Base-by-base conservation (phyloP, 1,140 invertebrate genomes). In the Luehdorfia chinensis region DNA sequence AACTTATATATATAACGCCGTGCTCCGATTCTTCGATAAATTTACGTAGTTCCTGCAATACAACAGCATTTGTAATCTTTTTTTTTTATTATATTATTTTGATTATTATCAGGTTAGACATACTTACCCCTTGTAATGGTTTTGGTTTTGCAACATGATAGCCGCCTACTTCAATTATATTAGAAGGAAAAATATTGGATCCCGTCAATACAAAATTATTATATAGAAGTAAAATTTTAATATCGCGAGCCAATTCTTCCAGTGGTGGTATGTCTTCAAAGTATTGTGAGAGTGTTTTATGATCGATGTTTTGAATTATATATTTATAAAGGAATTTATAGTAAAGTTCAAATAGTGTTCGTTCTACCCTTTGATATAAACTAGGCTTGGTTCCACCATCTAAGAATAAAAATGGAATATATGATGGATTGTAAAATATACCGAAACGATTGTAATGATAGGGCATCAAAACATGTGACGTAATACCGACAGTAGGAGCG, bases 1-100 rank as follows among this genome's bases (percentile, higher is more conserved):
- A 89, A 48, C 91, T 92, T 56, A 94, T 91, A 44, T 91, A 91
- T 9, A 94, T 89, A 1, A 93, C 89, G 0, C 93, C 92, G 50
- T 92, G 73, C 37, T 88, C 84, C 21, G 92, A 90, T 53, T 90
- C 91, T 50, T 93, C 90, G 32, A 93, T 80, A 71, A 91, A 90
- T 46, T 90, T 89, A 55, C 91, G 84, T 4, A 94, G 37, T 31
- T 92, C 90, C 90, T 93, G 63, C 5, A 61, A 62, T 6, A 33
- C 9, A 31, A 11, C 12, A 13, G n/a, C 5, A 2, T 31, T 31
- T 5, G 11, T 4, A 11, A 31, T 11, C 4, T 11, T 2, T 31
- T 31, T 31, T 31, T 3, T 1, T 31, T 31, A 31, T 31, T 13
- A 11, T 31, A 12, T 2, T 8, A 7, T 8, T 1, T 27, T 27